These are phyloP conservation scores for Mungos mungo DNA, from an alignment of 2,113 vertebrate genomes.

Conservation along the genomic window DNA sequence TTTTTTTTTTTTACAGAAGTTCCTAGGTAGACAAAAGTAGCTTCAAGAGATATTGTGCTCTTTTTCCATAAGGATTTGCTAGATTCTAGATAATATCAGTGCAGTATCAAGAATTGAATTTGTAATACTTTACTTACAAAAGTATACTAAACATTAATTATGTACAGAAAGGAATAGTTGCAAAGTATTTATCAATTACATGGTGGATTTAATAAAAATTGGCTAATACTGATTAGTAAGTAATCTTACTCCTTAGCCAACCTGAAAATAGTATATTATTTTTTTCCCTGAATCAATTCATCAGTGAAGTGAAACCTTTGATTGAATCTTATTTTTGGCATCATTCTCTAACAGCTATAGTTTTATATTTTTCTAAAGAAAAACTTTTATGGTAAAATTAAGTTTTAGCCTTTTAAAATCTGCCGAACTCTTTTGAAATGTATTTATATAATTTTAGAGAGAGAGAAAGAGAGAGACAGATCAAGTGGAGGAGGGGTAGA, in stretches of 20 bases:
- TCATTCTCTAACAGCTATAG: neutral
- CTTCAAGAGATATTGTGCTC: neutral
- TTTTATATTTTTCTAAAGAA: neutral
- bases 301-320: neutral
- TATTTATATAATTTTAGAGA: too few species aligned
- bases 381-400: neutral
- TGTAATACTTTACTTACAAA: neutral
- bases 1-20: neutral
- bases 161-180: neutral
- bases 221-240: neutral
- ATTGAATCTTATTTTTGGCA: neutral
- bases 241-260: neutral
- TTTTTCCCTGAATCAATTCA: neutral
- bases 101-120: neutral
- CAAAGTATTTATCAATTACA: neutral
- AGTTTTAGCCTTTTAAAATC: neutral
- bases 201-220: neutral
- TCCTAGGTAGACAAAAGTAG: neutral
- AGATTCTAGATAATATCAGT: neutral
- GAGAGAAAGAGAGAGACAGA: too few species aligned
- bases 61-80: neutral
- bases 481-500: too few species aligned
- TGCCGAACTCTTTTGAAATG: fast-evolving
- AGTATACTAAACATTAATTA: neutral
- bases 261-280: neutral